These are phyloP conservation scores for Sterna hirundo DNA, from an alignment of 2,113 vertebrate species.

Conservation along the genomic window DNA sequence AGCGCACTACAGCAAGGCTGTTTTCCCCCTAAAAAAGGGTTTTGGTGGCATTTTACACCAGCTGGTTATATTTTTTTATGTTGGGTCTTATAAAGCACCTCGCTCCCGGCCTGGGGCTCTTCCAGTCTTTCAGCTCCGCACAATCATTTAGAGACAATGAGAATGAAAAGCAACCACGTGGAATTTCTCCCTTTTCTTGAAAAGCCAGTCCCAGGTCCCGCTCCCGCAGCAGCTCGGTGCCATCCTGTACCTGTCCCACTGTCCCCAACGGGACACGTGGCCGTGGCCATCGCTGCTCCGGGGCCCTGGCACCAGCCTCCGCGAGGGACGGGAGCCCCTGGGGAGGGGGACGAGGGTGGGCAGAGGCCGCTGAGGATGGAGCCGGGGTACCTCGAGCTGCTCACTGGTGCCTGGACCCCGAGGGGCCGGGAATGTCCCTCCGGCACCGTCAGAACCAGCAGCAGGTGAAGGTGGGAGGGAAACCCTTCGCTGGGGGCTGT, in stretches of 20 bases:
- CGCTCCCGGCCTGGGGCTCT: background rate
- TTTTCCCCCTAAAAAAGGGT: background rate
- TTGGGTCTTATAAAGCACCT: background rate
- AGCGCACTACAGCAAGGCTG: background rate
- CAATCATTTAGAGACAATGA: background rate
- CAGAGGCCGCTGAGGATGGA: background rate
- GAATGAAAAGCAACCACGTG: background rate
- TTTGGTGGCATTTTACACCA: background rate
- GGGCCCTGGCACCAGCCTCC: background rate
- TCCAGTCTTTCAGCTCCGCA: accelerated
- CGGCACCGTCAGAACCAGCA: accelerated
- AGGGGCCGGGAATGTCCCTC: background rate
- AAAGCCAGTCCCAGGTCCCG: background rate
- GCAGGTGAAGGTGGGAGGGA: background rate
- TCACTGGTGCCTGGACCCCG: accelerated
- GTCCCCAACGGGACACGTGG: accelerated
- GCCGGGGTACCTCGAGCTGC: accelerated
- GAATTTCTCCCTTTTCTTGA: background rate
- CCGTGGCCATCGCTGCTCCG: background rate
- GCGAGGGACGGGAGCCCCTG: background rate
- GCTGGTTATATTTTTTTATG: background rate
- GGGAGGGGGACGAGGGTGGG: too few relatives aligned
- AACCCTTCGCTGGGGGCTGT: accelerated
- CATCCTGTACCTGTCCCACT: accelerated
- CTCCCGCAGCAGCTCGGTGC: background rate